A percentile compares a stretch with the other conserved stretches of the same genome.
Conservation (phyloP, 2,888 invertebrate genomes). For the Diplazon laetatorius region DNA sequence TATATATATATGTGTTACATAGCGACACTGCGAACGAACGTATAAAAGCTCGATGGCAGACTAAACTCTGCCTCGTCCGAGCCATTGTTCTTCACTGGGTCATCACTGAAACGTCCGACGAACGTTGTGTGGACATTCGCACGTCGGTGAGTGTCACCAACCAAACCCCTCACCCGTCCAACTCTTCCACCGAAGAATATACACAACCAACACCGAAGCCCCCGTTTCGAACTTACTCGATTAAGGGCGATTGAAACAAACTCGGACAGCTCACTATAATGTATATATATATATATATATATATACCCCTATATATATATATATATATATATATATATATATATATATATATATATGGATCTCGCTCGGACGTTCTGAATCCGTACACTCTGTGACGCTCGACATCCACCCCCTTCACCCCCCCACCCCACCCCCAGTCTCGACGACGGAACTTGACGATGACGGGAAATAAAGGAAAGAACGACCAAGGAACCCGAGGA, state of each 20-base stretch:
- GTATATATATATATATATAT: too few species aligned
- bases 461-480: constrained; percentile 30
- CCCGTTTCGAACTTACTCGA: constrained; percentile 72
- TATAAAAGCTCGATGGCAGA: constrained; percentile 28
- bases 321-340: too few species aligned
- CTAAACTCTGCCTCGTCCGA: constrained; percentile 30
- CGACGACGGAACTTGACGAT: constrained; percentile 23
- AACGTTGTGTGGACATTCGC: constrained; percentile 39
- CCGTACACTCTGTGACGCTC: constrained; percentile 10
- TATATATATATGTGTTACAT: not conserved
- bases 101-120: constrained; percentile 34
- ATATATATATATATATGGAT: too few species aligned
- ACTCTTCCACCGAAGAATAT: constrained; percentile 51
- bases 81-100: constrained; percentile 57
- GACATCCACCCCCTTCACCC: constrained; percentile 13
- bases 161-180: too few species aligned
- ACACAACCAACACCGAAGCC: constrained; percentile 17
- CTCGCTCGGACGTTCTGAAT: constrained; percentile 7
- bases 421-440: constrained; percentile 2
- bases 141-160: constrained; percentile 39
- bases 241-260: constrained; percentile 74
- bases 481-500: constrained; percentile 16
- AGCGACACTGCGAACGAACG: constrained; percentile 22
- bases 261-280: constrained; percentile 35
- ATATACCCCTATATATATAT: too few species aligned